A percentile compares a stretch with the other conserved stretches of the same genome.
Conservation (phyloP, 37 sponge, comb jelly and placozoan genomes). For the Spongia lamella region DNA sequence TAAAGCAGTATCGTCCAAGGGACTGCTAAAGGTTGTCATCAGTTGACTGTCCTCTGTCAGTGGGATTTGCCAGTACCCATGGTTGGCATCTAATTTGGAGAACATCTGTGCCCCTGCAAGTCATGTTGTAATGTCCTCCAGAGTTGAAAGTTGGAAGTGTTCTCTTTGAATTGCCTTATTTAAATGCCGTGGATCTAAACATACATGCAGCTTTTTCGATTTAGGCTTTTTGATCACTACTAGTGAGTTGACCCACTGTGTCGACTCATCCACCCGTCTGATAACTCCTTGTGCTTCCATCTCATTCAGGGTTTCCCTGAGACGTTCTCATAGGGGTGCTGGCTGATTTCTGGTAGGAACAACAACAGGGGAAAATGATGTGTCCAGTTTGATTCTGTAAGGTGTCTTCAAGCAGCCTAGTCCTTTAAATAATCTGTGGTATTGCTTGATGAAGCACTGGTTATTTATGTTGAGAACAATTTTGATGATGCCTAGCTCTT, state of each 20-base stretch:
- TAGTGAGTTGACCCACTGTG: constrained; percentile 1
- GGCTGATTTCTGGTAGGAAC: too few relatives aligned
- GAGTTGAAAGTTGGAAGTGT: constrained; percentile 7
- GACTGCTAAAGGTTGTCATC: constrained; percentile 26
- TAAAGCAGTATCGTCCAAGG: constrained; percentile 20
- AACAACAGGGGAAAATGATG: too few relatives aligned
- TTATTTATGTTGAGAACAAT: constrained; percentile 27
- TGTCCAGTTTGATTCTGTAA: too few relatives aligned
- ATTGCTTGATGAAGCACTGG: too few relatives aligned
- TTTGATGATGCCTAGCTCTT: constrained; percentile 2
- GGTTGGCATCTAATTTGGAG: constrained; percentile 7
- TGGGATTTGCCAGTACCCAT: too few relatives aligned
- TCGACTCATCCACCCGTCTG: too few relatives aligned
- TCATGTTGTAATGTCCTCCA: not conserved
- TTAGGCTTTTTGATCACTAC: constrained; percentile 4
- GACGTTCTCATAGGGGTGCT: too few relatives aligned
- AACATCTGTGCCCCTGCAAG: not conserved
- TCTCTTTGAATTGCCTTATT: constrained; percentile 12
- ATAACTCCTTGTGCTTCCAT: too few relatives aligned
- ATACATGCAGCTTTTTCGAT: constrained; percentile 3
- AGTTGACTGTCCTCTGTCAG: not conserved
- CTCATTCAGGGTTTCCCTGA: too few relatives aligned
- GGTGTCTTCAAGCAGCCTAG: too few relatives aligned
- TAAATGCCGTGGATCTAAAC: constrained; percentile 15
- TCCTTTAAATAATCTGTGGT: too few relatives aligned